Evolutionary conservation across 2,113 vertebrate species (phyloP), one percentile per base, ranked within the genome.

Genomic region (Anseranas semipalmata): DNA sequence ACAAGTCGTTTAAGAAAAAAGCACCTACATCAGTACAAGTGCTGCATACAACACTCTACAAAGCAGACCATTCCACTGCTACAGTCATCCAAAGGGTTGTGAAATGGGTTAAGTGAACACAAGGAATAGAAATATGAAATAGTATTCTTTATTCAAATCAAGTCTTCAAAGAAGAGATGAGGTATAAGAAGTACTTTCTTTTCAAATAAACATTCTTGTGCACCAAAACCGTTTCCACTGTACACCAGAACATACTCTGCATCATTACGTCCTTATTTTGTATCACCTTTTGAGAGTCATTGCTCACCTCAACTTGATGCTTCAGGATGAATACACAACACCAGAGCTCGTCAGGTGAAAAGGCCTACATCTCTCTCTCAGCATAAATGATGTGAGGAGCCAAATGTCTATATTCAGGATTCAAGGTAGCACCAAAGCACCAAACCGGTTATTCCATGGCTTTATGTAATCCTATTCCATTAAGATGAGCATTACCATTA

Each of bases 1-100:
- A 98, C 98, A 98, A 97, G 97, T 98, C 97, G 4, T 97, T 94
- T 67, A 74, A 78, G 96, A 79, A 92, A 70, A 37, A 78, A 60
- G 50, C 90, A 96, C 89, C 96, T 96, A 85, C 28, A 96, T 95
- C 50, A 95, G 85, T 52, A 95, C 4, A 89, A 92, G 52, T 81
- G 89, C 66, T 94, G 77, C 70, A 72, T 30, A 94, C 55, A 79
- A 93, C 70, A 48, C 65, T 67, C 56, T 63, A 93, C 70, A 93
- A 70, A 97, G 72, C 33, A 90, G 78, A 63, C 65, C 65, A 83
- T 87, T 88, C 56, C 68, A 58, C 19, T 46, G 22, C 27, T 77
- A 65, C 46, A 24, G 55, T 68, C 22, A 20, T 91, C 45, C 66
- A 63, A 79, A 82, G 39, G 37, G 43, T 30, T 95, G 39, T n/a